Evolutionary conservation across 2,888 invertebrate genomes (phyloP).

Genomic region (Rugalucina vietnamica): DNA sequence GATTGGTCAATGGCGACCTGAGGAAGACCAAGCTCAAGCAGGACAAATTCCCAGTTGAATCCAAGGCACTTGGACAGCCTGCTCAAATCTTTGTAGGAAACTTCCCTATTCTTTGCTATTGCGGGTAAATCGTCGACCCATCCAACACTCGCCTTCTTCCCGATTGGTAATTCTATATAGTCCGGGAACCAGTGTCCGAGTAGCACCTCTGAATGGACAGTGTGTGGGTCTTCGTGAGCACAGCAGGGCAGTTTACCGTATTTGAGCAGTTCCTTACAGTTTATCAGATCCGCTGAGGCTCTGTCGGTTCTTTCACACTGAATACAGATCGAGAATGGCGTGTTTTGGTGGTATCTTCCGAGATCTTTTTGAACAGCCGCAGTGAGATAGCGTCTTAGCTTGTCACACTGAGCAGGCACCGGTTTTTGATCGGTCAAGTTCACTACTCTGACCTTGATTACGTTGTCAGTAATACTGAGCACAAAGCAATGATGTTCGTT

Average conservation of each 20-base stretch:
- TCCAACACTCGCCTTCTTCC: constrained; percentile 20
- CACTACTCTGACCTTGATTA: constrained; percentile 49
- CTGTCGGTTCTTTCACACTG: constrained; percentile 44
- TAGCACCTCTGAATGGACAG: constrained; percentile 44
- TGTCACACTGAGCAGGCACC: constrained; percentile 50
- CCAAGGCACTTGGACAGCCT: constrained; percentile 57
- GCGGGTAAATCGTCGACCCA: constrained; percentile 52
- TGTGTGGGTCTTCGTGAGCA: constrained; percentile 43
- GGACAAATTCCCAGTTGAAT: constrained; percentile 60
- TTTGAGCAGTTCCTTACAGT: constrained; percentile 57
- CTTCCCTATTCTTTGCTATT: constrained; percentile 32
- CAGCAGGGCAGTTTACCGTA: constrained; percentile 55
- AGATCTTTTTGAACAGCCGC: constrained; percentile 50
- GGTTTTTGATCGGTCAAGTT: constrained; percentile 51
- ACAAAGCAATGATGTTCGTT: constrained; percentile 52
- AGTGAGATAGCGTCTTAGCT: constrained; percentile 49
- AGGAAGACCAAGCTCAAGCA: constrained; percentile 51
- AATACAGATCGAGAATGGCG: constrained; percentile 53
- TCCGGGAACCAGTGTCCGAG: constrained; percentile 55
- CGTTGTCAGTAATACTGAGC: constrained; percentile 34
- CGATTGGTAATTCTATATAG: constrained; percentile 41
- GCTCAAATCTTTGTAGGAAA: constrained; percentile 54
- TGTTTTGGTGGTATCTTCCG: constrained; percentile 56
- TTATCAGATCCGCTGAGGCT: constrained; percentile 32
- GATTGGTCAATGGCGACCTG: constrained; percentile 58